A percentile compares a stretch with the other conserved stretches of the same genome.
These are phyloP conservation scores for Ascidia mentula DNA, from an alignment of 23 tunicate genomes.

Conservation along the genomic window DNA sequence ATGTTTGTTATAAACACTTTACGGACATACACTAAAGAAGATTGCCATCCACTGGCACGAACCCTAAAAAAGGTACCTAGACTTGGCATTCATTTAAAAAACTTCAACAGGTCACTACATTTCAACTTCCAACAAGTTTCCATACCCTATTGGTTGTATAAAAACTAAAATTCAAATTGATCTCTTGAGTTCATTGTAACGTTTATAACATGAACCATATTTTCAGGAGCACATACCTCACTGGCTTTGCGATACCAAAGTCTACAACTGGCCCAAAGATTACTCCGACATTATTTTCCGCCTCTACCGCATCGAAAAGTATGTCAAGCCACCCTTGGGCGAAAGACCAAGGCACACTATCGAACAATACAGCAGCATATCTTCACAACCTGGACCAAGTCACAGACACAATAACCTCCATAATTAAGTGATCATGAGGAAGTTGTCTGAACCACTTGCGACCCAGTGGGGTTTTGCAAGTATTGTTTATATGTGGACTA, in stretches of 20 bases:
- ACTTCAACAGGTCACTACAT: too few species aligned
- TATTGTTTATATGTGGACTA: too few species aligned
- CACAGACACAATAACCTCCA: neutral
- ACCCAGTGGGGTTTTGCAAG: too few species aligned
- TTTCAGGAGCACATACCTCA: constrained; percentile 52
- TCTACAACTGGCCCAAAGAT: constrained; percentile 76
- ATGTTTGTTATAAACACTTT: too few species aligned
- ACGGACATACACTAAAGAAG: too few species aligned
- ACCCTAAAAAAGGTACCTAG: too few species aligned
- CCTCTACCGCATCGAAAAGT: constrained; percentile 55
- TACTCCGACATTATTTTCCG: constrained; percentile 68
- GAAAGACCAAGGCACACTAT: constrained; percentile 51
- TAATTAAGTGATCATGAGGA: neutral
- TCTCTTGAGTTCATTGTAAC: neutral
- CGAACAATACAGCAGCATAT: constrained; percentile 35
- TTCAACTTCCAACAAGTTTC: neutral
- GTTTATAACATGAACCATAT: neutral
- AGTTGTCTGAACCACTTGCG: neutral
- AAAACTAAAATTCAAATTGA: too few species aligned
- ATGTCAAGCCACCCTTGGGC: constrained; percentile 63
- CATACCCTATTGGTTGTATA: neutral
- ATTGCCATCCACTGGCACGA: too few species aligned
- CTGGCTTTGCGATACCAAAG: constrained; percentile 58
- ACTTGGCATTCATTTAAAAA: too few species aligned
- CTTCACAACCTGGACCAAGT: neutral